phyloP scores from a whole-genome alignment of 2,113 vertebrate species.

The Fukomys damarensis region DNA sequence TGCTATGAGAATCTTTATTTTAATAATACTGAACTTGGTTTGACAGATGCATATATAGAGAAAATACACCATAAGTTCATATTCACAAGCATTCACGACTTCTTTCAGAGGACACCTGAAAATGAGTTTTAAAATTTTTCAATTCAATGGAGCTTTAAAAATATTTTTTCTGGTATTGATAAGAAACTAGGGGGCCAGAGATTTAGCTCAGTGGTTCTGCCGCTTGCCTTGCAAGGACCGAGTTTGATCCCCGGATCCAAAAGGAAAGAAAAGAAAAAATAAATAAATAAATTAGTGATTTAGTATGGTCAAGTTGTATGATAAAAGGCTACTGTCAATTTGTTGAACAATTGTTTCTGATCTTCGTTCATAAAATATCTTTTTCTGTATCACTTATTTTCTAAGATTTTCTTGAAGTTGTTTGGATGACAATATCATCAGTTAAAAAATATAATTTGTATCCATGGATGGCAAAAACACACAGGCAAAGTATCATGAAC shows the following conservation, averaged over 20 bases:
- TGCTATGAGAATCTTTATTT: neutral
- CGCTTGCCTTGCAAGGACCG: no score
- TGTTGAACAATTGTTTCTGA: neutral
- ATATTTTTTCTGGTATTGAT: neutral
- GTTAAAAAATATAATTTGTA: conserved; percentile 2
- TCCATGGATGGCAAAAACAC: neutral
- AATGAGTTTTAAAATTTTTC: neutral
- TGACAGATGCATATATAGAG: neutral
- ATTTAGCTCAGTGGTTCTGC: no score
- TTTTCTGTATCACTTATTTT: neutral
- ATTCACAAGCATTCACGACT: neutral
- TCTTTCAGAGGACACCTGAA: neutral
- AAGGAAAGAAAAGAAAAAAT: no score
- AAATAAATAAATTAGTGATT: no score
- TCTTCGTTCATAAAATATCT: neutral
- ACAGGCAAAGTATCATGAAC: conserved; percentile 1
- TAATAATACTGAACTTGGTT: neutral
- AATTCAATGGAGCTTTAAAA: neutral
- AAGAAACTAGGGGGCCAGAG: neutral
- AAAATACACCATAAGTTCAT: neutral
- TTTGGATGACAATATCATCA: neutral
- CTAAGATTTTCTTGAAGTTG: neutral
- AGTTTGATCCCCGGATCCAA: no score
- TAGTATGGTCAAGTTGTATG: neutral
- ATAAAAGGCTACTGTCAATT: neutral